phyloP scores from a whole-genome alignment of 37 sponge, comb jelly and placozoan species.

The Haliclona indistincta region DNA sequence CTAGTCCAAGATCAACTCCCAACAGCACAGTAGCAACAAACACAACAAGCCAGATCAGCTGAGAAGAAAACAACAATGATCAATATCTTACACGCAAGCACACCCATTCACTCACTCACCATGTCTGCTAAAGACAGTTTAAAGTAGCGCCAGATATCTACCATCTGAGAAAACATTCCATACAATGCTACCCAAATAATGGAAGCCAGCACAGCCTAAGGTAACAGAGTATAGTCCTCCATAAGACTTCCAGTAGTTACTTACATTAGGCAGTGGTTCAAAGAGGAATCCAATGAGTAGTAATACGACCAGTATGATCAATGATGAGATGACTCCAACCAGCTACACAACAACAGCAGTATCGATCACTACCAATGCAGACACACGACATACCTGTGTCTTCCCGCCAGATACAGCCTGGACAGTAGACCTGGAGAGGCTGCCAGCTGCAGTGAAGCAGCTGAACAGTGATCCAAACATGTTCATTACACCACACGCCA shows the following conservation, averaged over 20 bases:
- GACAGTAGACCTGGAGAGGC: slow-evolving; percentile 73
- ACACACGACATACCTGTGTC: slow-evolving; percentile 55
- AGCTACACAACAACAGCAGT: slow-evolving; percentile 19
- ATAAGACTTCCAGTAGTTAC: not conserved
- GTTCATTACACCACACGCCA: slow-evolving; percentile 78
- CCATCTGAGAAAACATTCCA: slow-evolving; percentile 83
- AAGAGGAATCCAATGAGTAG: slow-evolving; percentile 67
- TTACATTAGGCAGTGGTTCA: slow-evolving; percentile 71
- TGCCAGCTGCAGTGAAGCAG: slow-evolving; percentile 64
- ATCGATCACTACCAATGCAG: not conserved
- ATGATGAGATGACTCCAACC: slow-evolving; percentile 65
- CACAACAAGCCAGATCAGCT: slow-evolving; percentile 18
- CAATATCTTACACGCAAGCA: not conserved
- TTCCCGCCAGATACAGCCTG: slow-evolving; percentile 76
- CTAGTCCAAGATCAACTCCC: slow-evolving; percentile 30
- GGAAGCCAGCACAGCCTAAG: slow-evolving; percentile 69
- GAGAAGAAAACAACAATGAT: not conserved
- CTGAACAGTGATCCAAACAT: slow-evolving; percentile 75
- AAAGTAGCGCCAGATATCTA: slow-evolving; percentile 61
- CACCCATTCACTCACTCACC: slow-evolving; percentile 30
- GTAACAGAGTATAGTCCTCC: not conserved
- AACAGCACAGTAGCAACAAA: slow-evolving; percentile 21
- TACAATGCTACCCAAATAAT: slow-evolving; percentile 83
- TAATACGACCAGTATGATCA: slow-evolving; percentile 56
- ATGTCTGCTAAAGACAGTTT: slow-evolving; percentile 59